Evolutionary conservation across 2,888 invertebrate genomes (phyloP), one percentile per base, ranked within the genome.

Genomic region (Cryptophagus acutangulus): DNA sequence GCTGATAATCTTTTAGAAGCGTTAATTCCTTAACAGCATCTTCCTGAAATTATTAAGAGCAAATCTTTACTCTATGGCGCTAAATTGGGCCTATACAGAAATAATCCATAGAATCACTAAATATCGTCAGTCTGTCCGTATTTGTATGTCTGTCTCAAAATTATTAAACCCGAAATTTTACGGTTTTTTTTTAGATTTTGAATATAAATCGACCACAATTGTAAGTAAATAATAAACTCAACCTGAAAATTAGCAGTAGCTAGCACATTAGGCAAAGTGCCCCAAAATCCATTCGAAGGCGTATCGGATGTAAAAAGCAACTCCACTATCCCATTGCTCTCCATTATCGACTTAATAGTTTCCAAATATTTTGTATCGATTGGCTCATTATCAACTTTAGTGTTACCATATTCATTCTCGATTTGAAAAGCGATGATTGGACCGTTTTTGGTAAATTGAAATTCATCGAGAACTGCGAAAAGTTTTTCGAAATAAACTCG

Each of bases 341-440:
- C 46, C 41, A 71, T 59, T 15, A 69, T 48, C 5, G 69, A 49
- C 45, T 68, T 66, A 8, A 77, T 50, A 40, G 59, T 59, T 34
- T 62, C 51, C 48, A 76, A 55, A 58, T 77, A 76, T 10, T 54
- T 52, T 13, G 50, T 61, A 49, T 71, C 70, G 1, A 55, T 46
- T 2, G 47, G 46, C 24, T 53, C 48, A 17, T 57, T 16, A 13
- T 17, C n/a, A 42, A 50, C 38, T 24, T 48, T 36, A 37, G 92
- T 65, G 92, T 93, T 66, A 1, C 55, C 55, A 33, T 55, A 55
- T 40, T 55, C 55, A 12, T 96, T 96, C 72, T 95, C 95, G 16
- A 90, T 78, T 58, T 91, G 91, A 24, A 91, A 81, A 74, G 87
- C 81, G 43, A 92, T 88, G 17, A 92, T 80, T 0, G 89, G 87